These are phyloP conservation scores for Channa maculata DNA, from an alignment of 2,113 vertebrate genomes.

Conservation along the genomic window DNA sequence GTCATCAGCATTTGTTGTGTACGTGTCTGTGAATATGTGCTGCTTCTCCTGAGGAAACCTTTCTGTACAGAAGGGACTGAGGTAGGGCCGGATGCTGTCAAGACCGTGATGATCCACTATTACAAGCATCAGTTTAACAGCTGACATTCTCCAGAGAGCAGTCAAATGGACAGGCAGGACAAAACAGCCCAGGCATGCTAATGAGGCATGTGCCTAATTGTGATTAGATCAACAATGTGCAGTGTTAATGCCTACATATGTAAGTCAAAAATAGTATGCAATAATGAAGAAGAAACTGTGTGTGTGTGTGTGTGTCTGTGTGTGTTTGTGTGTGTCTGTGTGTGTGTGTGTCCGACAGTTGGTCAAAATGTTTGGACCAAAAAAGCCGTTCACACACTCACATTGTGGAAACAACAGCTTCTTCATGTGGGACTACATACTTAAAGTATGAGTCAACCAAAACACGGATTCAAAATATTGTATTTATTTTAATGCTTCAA, in stretches of 20 bases:
- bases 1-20: conserved; percentile 7
- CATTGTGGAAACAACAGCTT: no score
- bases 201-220: conserved; percentile 39
- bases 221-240: conserved; percentile 5
- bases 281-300: neutral
- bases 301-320: neutral
- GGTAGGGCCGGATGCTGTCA: conserved; percentile 38
- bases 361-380: no score
- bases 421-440: no score
- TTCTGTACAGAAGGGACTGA: neutral
- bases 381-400: no score
- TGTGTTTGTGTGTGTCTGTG: no score
- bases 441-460: no score
- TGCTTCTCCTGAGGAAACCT: neutral
- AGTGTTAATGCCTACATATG: neutral
- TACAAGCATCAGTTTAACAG: conserved; percentile 39
- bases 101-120: conserved; percentile 6
- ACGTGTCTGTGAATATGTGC: conserved; percentile 24
- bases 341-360: no score
- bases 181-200: conserved; percentile 43
- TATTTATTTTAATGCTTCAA: no score
- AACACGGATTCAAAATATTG: no score
- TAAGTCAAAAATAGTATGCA: conserved; percentile 17
- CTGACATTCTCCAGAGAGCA: conserved; percentile 41
- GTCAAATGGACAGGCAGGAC: conserved; percentile 14